Conservation (phyloP, 30 jellyfish, hydroid and myxozoan species). For the Hydra vulgaris region DNA sequence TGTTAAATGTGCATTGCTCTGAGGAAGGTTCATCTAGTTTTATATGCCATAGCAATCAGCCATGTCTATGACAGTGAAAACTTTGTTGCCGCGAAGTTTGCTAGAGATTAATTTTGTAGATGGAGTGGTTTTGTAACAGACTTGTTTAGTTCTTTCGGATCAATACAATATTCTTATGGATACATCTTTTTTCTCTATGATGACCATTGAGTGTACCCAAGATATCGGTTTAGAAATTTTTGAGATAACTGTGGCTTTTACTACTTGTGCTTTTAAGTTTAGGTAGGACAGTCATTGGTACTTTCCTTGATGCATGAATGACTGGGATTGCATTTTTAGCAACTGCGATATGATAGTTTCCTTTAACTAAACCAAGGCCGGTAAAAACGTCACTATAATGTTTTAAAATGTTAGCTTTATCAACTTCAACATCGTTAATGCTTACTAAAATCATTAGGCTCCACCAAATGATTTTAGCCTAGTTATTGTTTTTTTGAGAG, state of each 20-base stretch:
- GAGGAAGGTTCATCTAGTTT: background rate
- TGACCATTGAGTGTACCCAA: background rate
- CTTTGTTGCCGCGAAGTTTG: background rate
- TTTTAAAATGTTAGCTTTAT: too few species aligned
- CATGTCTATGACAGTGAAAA: background rate
- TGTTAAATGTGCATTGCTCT: background rate
- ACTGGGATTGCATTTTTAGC: too few species aligned
- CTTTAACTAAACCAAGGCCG: too few species aligned
- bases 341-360: too few species aligned
- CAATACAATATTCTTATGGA: background rate
- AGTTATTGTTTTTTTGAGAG: too few species aligned
- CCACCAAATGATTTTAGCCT: too few species aligned
- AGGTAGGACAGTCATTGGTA: too few species aligned
- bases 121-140: background rate
- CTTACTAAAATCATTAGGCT: too few species aligned
- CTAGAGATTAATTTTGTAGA: background rate
- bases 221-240: background rate
- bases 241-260: background rate
- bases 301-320: too few species aligned
- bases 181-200: background rate
- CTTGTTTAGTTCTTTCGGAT: background rate
- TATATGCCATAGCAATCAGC: background rate
- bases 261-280: too few species aligned
- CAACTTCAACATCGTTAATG: too few species aligned
- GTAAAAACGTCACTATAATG: too few species aligned